A percentile compares a stretch with the other conserved stretches of the same genome.
These are phyloP conservation scores for Gasterosteus aculeatus DNA, from an alignment of 2,113 vertebrate species.

Conservation along the genomic window DNA sequence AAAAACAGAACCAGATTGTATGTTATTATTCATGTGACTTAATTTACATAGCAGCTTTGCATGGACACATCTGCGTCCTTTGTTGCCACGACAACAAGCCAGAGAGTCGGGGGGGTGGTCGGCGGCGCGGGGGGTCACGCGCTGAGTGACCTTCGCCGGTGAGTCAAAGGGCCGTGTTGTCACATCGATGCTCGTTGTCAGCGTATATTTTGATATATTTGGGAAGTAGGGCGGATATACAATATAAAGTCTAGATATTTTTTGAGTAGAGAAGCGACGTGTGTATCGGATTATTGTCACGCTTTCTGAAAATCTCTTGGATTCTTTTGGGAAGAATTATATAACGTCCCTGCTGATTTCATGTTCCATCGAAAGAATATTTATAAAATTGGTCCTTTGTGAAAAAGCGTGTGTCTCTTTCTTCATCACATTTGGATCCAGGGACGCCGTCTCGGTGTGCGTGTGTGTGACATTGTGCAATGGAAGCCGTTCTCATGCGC, in stretches of 20 bases:
- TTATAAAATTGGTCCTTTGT: constrained; percentile 83
- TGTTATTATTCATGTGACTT: constrained; percentile 53
- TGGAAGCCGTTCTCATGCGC: background rate
- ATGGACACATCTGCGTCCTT: constrained; percentile 48
- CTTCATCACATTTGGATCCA: constrained; percentile 16
- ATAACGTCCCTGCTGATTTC: constrained; percentile 81
- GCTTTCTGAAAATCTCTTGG: constrained; percentile 69
- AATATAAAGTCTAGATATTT: constrained; percentile 75
- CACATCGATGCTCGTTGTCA: constrained; percentile 73
- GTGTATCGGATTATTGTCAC: constrained; percentile 77
- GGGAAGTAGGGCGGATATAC: constrained; percentile 24
- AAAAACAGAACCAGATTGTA: constrained; percentile 39
- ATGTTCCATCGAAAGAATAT: constrained; percentile 81
- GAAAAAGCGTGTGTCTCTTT: constrained; percentile 61
- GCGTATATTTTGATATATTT: constrained; percentile 80
- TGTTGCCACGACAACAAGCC: constrained; percentile 32
- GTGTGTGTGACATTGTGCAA: background rate
- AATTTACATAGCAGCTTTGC: constrained; percentile 53
- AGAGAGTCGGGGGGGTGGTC: background rate
- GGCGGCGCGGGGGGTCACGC: constrained; percentile 33
- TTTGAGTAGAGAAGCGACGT: constrained; percentile 75
- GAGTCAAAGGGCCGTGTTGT: constrained; percentile 40
- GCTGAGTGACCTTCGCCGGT: constrained; percentile 26
- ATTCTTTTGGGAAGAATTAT: constrained; percentile 62
- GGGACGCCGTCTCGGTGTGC: too few relatives aligned